Evolutionary conservation across 1,140 invertebrate genomes (phyloP), one percentile per base, ranked within the genome.

Genomic region (Cherax quadricarinatus): DNA sequence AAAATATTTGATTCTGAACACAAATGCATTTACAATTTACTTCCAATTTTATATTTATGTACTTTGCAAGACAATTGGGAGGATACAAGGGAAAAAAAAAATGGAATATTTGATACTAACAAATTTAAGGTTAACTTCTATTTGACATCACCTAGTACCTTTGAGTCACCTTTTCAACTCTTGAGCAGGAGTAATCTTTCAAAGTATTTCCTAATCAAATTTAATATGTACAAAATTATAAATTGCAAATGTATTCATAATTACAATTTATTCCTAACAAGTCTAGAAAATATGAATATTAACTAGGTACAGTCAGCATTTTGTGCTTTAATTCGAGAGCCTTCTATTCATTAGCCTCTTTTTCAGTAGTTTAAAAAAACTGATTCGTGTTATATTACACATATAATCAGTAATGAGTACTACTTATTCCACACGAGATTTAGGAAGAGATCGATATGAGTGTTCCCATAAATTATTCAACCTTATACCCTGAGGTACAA

Each of bases 101-200:
- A 6, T 57, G 53, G 6, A 57, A 57, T 57, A 66, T 9, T 66
- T 16, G 18, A 66, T 16, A 66, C 62, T 14, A 66, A 66, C 18
- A 18, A 66, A 66, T 18, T 18, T 18, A 66, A 66, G 62, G 4
- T 66, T 66, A 14, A 66, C 62, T 14, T 66, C 18, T 16, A 66
- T 16, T 16, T 30, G 18, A 24, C 24, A 75, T 6, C n/a, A 30
- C n/a, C n/a, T 24, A 75, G 24, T 24, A 75, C 70, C 70, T 75
- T 75, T 75, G 70, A 75, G 70, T n/a, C 70, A 30, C 21, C 1
- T 24, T 30, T 75, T 75, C 70, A 24, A 30, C 70, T 30, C 70
- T 75, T 75, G 70, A 75, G 70, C 70, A 75, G 70, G 70, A 75
- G 21, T 75, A 75, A 21, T 75, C 70, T 75, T 75, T 75, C 70